These are phyloP conservation scores for Nomada goodeniana DNA, from an alignment of 2,888 invertebrate genomes.

Conservation along the genomic window DNA sequence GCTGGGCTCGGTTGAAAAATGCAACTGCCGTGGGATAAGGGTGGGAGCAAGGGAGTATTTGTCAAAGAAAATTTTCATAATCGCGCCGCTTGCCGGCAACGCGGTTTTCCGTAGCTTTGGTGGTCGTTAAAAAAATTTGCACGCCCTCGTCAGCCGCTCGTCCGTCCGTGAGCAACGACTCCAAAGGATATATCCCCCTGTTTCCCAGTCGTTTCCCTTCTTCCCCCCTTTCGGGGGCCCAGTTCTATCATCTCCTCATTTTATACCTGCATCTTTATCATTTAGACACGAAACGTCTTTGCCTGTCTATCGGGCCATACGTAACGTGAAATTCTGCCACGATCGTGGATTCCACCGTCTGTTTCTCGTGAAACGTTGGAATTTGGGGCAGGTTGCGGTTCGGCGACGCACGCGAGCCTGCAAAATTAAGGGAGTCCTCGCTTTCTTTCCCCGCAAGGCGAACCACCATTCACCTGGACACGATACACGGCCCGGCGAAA, in stretches of 20 bases:
- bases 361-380: conserved; percentile 52
- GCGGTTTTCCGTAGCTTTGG: conserved; percentile 76
- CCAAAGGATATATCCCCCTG: conserved; percentile 56
- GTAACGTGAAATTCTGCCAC: conserved; percentile 43
- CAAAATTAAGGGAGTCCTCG: conserved; percentile 56
- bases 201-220: conserved; percentile 18
- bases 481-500: conserved; percentile 24
- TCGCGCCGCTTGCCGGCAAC: conserved; percentile 67
- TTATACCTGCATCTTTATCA: conserved; percentile 31
- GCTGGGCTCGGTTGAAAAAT: conserved; percentile 41
- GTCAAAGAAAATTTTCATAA: conserved; percentile 80
- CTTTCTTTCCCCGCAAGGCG: conserved; percentile 23
- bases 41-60: conserved; percentile 61
- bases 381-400: conserved; percentile 76
- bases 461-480: conserved; percentile 28
- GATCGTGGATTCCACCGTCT: conserved; percentile 35
- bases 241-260: conserved; percentile 39
- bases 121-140: conserved; percentile 83
- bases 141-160: conserved; percentile 82
- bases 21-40: conserved; percentile 49
- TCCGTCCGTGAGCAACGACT: conserved; percentile 77
- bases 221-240: not conserved
- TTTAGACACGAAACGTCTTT: conserved; percentile 39
- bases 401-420: conserved; percentile 69
- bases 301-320: conserved; percentile 38